Conservation (phyloP, 2,113 vertebrate species). For the Gobiocypris rarus region DNA sequence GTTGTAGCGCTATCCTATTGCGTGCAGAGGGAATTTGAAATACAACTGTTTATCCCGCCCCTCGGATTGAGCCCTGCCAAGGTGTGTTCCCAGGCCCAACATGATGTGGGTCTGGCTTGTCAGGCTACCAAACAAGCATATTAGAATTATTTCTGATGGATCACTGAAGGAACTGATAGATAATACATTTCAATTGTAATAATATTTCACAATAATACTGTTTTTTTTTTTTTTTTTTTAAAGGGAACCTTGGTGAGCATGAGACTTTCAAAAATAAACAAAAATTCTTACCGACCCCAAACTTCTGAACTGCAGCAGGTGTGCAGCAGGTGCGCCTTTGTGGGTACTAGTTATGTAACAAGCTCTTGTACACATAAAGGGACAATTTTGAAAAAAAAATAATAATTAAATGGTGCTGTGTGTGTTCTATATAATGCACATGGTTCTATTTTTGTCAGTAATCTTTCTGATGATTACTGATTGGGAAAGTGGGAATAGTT, state of each 20-base stretch:
- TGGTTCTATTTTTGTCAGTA: not conserved
- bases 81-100: no score
- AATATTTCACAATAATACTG: no score
- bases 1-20: no score
- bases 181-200: no score
- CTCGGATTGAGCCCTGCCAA: no score
- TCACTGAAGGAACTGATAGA: no score
- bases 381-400: no score
- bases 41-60: no score
- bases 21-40: no score
- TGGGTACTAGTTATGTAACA: not conserved
- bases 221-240: no score
- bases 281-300: not conserved
- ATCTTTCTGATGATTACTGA: not conserved
- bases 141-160: not conserved
- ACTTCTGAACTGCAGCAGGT: not conserved
- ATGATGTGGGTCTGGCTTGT: no score
- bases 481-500: not conserved
- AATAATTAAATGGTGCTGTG: not conserved
- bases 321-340: not conserved
- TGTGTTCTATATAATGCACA: not conserved
- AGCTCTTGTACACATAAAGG: not conserved
- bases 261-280: not conserved
- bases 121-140: no score
- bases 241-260: not conserved